Base-by-base conservation (phyloP, 2,888 invertebrate genomes). In the Pheosia gnoma region DNA sequence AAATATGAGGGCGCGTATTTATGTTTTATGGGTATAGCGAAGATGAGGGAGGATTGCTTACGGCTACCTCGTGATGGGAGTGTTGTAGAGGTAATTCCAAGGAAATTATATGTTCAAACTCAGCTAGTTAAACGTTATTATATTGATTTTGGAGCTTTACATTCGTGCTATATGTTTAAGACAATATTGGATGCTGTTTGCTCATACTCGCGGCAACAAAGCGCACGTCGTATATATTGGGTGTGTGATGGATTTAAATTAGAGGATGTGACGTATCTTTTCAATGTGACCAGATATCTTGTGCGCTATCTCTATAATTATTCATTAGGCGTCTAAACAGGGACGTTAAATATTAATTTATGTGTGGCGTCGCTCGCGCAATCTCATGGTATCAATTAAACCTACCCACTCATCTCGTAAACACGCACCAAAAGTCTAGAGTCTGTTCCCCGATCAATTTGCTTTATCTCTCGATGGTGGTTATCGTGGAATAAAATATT, bases 401-500 rank as follows among this genome's bases (percentile, higher is more conserved):
- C 74, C 75, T 85, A 79, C 92, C 91, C 88, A 92, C 91, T 83
- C 83, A 75, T 78, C 82, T 78, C 85, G 83, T 89, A 88, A 86
- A 87, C 83, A 87, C 83, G 83, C 81, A 84, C 84, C 82, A 80
- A 84, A 87, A 84, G 77, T 78, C 75, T 77, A 77, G 78, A 73
- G 73, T 80, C 78, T 83, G 82, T 83, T 77, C 80, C 79, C 78
- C 87, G 89, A 91, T 92, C 92, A 92, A 91, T 91, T 92, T 89
- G 87, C 80, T 88, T 91, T 93, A 93, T 93, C 93, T 89, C 64
- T 74, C 78, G 78, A 80, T 79, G 79, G 81, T 80, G 85, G 84
- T 89, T 93, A 91, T 92, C 91, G 78, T 74, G 76, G 80, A 82
- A 89, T 92, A 89, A 90, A 93, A 90, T 92, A 92, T 93, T 92